Base-by-base conservation (phyloP, 2,113 vertebrate species). In the human region DNA sequence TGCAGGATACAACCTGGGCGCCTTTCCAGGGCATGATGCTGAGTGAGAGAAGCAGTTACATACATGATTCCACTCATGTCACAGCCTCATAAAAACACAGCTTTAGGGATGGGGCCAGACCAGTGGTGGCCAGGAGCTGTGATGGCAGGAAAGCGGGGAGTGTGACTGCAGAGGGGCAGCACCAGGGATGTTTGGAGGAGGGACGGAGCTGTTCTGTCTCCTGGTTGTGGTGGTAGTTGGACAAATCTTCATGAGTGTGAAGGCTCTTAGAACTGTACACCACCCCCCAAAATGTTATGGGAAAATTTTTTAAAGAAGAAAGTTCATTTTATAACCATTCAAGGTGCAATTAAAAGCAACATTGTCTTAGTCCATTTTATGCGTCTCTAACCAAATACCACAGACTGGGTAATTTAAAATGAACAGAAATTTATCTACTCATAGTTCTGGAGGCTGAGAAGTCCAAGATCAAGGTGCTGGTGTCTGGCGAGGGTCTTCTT, bases 1-100 rank as follows among this genome's bases (percentile, higher is more conserved):
- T 1, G 16, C 17, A 2, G 4, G n/a, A 3, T 0, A 23, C 1
- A 25, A 3, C 14, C 2, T 1, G 4, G n/a, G 40, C 0, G 2
- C 20, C 70, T 38, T 18, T 14, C 27, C 0, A 0, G 22, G 25
- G 9, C 48, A 0, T 17, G 7, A 0, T 1, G 14, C 61, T 9
- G 12, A 12, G 27, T 27, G 48, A 38, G 5, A 40, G 64, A 16
- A 11, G 30, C n/a, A 48, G 14, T 45, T 9, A 8, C 2, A 0
- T 40, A 16, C 48, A 1, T 20, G 2, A 2, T 3, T 22, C 50
- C 57, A 18, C 9, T 6, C 2, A 1, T 20, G 6, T 32, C 11
- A 8, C 16, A 8, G 48, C 52, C 27, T 87, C 30, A 6, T 18
- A 38, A 7, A 9, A 59, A 72, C 55, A 18, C 8, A 2, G 3